These are phyloP conservation scores for Gibbula magus DNA, from an alignment of 2,888 invertebrate species.

Conservation along the genomic window DNA sequence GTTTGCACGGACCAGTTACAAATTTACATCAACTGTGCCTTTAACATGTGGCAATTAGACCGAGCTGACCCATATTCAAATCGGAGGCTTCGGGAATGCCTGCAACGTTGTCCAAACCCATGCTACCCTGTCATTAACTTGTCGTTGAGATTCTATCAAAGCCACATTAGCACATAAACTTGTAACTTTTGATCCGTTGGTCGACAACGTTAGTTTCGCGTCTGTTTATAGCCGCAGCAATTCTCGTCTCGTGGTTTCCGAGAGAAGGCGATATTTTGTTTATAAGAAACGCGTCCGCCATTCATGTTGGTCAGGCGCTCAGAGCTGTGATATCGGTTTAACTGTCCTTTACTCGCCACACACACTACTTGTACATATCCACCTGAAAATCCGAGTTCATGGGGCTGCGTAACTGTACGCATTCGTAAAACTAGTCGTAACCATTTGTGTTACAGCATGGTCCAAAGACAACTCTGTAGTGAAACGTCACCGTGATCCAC, in stretches of 20 bases:
- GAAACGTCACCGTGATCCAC: too few relatives aligned
- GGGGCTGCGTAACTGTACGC: too few relatives aligned
- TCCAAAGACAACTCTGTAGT: too few relatives aligned
- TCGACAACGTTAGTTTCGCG: not conserved
- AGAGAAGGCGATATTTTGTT: conserved; percentile 6
- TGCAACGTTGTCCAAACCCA: too few relatives aligned
- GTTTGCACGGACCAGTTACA: not conserved
- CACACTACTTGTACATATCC: not conserved
- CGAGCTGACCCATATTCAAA: not conserved
- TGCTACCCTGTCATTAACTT: not conserved
- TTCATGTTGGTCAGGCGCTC: not conserved
- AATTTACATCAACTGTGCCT: not conserved
- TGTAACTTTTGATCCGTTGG: not conserved
- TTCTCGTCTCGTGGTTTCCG: conserved; percentile 7
- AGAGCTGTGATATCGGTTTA: not conserved
- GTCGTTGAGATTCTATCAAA: not conserved
- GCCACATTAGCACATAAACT: not conserved
- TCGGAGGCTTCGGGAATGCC: too few relatives aligned
- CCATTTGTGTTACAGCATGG: too few relatives aligned
- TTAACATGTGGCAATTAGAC: not conserved
- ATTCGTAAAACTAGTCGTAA: too few relatives aligned
- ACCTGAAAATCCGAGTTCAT: not conserved
- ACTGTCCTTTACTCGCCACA: not conserved
- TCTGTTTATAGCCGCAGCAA: not conserved
- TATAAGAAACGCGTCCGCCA: not conserved